phyloP scores from a whole-genome alignment of 1,140 invertebrate species.

The Diabrotica undecimpunctata region DNA sequence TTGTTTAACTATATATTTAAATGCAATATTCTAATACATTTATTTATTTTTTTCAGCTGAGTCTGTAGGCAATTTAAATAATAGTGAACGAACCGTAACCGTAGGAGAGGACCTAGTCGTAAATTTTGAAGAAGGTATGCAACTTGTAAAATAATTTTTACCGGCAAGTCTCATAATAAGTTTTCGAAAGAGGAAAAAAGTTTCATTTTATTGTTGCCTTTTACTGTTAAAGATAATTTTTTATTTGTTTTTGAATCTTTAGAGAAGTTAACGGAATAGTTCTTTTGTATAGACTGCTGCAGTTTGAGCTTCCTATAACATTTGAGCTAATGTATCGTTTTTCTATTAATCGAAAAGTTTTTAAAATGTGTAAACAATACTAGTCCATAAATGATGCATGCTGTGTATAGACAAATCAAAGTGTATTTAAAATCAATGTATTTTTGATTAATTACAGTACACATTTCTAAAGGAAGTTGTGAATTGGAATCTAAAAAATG shows the following conservation, averaged over 20 bases:
- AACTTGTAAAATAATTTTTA: conserved; percentile 56
- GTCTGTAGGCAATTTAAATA: not conserved
- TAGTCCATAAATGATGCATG: not conserved
- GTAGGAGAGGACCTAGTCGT: conserved; percentile 64
- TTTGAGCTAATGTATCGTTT: not conserved
- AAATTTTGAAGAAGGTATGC: conserved; percentile 76
- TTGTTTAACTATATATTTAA: too few species aligned
- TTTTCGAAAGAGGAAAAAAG: not conserved
- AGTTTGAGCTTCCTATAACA: not conserved
- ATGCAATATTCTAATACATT: too few species aligned
- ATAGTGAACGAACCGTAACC: conserved; percentile 21
- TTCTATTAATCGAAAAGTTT: not conserved
- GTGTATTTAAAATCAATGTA: not conserved
- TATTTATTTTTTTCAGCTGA: not conserved
- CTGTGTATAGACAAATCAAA: not conserved
- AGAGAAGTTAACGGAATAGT: not conserved
- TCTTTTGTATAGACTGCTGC: not conserved
- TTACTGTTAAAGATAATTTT: conserved; percentile 8
- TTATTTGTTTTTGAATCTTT: conserved; percentile 6
- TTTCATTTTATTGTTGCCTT: not conserved
- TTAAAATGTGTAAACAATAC: not conserved
- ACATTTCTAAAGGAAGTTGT: too few species aligned
- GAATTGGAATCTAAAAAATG: too few species aligned
- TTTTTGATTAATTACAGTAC: too few species aligned
- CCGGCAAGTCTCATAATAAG: not conserved